These are phyloP conservation scores for Pseudococcus viburni DNA, from an alignment of 2,888 invertebrate genomes.

Conservation along the genomic window DNA sequence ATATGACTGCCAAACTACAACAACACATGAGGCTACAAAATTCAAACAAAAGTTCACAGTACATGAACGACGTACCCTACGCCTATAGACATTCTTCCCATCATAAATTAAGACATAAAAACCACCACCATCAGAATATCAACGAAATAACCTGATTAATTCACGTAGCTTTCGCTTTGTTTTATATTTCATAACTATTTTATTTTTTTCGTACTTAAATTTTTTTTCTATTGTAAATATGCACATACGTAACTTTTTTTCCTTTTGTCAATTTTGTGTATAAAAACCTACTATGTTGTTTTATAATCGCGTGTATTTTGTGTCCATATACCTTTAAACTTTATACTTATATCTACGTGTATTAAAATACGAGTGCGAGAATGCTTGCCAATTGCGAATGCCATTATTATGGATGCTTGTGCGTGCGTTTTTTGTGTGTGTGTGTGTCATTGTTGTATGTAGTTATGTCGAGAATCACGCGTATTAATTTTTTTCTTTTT, in stretches of 20 bases:
- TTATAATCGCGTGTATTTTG: slow-evolving; percentile 8
- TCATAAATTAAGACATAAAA: slow-evolving; percentile 58
- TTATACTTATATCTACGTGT: slow-evolving; percentile 14
- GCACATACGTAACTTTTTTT: slow-evolving; percentile 37
- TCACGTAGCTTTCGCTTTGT: slow-evolving; percentile 17
- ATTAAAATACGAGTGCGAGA: neutral
- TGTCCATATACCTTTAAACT: neutral
- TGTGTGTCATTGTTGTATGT: neutral
- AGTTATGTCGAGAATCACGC: neutral
- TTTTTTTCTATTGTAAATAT: slow-evolving; percentile 51
- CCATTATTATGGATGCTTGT: neutral
- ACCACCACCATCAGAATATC: slow-evolving; percentile 60
- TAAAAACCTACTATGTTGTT: neutral
- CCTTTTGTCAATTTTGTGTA: slow-evolving; percentile 24
- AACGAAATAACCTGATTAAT: slow-evolving; percentile 62
- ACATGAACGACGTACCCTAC: slow-evolving; percentile 20
- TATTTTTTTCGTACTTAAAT: slow-evolving; percentile 9
- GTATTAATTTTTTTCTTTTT: neutral
- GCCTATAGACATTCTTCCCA: neutral
- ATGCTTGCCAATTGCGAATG: slow-evolving; percentile 3
- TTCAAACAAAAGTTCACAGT: neutral
- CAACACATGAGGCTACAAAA: neutral
- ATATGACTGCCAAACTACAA: slow-evolving; percentile 52
- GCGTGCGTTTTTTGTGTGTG: slow-evolving; percentile 1
- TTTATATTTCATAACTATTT: slow-evolving; percentile 34